Base-by-base conservation (phyloP, 1,140 invertebrate species). In the Triops longicaudatus region DNA sequence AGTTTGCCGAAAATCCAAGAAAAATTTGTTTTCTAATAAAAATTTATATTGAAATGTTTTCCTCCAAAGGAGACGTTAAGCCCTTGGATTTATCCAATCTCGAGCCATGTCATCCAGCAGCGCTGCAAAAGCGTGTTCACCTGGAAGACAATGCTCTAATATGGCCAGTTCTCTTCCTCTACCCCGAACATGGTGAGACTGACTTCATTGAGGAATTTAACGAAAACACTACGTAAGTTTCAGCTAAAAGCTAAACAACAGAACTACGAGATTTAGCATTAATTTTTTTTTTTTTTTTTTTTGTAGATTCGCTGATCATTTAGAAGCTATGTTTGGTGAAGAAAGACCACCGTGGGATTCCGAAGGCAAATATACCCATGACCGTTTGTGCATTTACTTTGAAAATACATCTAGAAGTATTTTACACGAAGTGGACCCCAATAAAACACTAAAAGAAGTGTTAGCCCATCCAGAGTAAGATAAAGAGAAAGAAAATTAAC, bases 101-200 rank as follows among this genome's bases (percentile, higher is more conserved):
- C 28, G 88, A 90, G 80, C 87, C 90, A 26, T 84, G 83, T 80
- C 85, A 91, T 81, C 88, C 90, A 0, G 87, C 89, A 79, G 85
- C 90, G 26, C 74, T 76, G 17, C n/a, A 72, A 11, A 73, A 80
- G 10, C 75, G 72, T 5, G 77, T 77, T 44, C 78, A 78, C 26
- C 28, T 79, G 5, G 84, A 86, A n/a, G 80, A 86, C 26, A 84
- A 86, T 81, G 82, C 86, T 79, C 85, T 95, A 77, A 82, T 92
- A 79, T 95, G 92, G 94, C 93, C 96, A 71, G 88, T 93, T 74
- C 84, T 92, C 50, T 90, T 97, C 80, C 84, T 93, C 22, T 97
- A 96, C 84, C 94, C 94, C 5, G 93, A 96, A 85, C 88, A 88
- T 80, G 83, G 86, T 76, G 87, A 89, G 75, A 89, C 89, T 77